Conservation (phyloP, 2,113 vertebrate species). For the Oncorhynchus masou region DNA sequence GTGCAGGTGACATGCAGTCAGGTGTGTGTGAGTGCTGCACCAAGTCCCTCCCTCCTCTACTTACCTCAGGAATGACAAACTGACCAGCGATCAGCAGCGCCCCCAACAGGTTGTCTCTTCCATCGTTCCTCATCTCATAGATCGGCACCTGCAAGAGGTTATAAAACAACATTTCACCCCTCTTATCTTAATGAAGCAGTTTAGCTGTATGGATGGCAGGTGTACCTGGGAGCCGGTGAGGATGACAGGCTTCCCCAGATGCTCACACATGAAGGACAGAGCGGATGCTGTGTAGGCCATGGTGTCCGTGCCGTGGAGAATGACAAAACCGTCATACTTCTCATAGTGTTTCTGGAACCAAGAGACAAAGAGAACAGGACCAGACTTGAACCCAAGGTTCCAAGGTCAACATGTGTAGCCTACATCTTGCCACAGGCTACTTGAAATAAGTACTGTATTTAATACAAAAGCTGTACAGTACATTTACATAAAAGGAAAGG, state of each 20-base stretch:
- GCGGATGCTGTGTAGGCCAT: constrained; percentile 94
- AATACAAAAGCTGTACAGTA: no score
- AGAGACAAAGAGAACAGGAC: background rate
- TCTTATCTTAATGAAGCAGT: background rate
- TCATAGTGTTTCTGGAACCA: constrained; percentile 80
- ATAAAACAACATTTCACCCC: background rate
- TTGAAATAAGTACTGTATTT: no score
- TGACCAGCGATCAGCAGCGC: constrained; percentile 92
- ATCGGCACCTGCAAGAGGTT: constrained; percentile 83
- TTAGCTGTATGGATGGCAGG: background rate
- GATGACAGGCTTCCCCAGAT: constrained; percentile 87
- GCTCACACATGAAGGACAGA: constrained; percentile 92
- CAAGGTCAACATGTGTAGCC: no score
- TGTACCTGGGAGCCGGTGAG: constrained; percentile 93
- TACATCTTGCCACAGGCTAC: no score
- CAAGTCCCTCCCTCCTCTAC: constrained; percentile 10
- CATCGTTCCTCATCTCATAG: constrained; percentile 88
- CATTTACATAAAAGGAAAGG: background rate
- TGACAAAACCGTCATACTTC: constrained; percentile 84
- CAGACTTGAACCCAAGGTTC: background rate
- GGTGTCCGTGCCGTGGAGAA: constrained; percentile 94
- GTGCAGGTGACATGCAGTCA: background rate
- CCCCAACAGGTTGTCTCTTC: constrained; percentile 91
- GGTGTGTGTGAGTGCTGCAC: background rate
- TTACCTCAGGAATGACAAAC: constrained; percentile 94